Evolutionary conservation across 2,888 invertebrate species (phyloP).

Genomic region (Lordiphosa andalusiaca): DNA sequence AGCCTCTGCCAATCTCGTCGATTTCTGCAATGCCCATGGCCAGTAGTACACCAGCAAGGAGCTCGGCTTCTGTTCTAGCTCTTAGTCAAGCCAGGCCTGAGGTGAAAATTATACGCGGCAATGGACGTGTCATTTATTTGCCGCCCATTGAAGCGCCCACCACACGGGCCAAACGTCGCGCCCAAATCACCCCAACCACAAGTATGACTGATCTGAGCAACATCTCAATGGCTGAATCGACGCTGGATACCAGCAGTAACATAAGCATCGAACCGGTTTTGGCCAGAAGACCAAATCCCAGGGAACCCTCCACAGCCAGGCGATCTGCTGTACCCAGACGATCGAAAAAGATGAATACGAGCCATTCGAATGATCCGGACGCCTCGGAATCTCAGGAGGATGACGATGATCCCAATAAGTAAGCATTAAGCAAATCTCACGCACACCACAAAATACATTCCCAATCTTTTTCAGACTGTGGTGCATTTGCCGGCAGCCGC

Average conservation of each 20-base stretch:
- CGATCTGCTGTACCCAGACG: conserved; percentile 40
- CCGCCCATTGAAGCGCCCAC: conserved; percentile 92
- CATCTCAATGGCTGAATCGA: conserved; percentile 46
- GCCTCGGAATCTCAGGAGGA: conserved; percentile 83
- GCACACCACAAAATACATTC: neutral
- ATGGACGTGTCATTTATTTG: conserved; percentile 88
- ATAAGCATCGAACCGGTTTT: conserved; percentile 44
- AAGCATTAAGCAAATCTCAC: conserved; percentile 30
- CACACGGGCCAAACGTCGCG: conserved; percentile 87
- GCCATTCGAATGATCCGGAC: conserved; percentile 58
- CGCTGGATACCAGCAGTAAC: conserved; percentile 41
- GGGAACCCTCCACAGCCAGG: conserved; percentile 37
- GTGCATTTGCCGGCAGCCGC: conserved; percentile 97
- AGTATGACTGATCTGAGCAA: conserved; percentile 32
- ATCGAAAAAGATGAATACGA: conserved; percentile 45
- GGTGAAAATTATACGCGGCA: conserved; percentile 87
- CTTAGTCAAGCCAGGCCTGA: conserved; percentile 68
- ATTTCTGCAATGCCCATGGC: conserved; percentile 36
- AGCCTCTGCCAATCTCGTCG: neutral
- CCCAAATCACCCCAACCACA: conserved; percentile 76
- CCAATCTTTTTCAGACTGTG: conserved; percentile 84
- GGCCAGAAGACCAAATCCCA: conserved; percentile 54
- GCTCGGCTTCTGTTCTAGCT: conserved; percentile 5
- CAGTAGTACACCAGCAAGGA: conserved; percentile 44
- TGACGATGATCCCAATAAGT: conserved; percentile 95